Percentiles rank a stretch among this genome's conserved stretches.
These are phyloP conservation scores for Sebastes oblongus DNA, from an alignment of 2,797 vertebrate genomes.

Conservation along the genomic window DNA sequence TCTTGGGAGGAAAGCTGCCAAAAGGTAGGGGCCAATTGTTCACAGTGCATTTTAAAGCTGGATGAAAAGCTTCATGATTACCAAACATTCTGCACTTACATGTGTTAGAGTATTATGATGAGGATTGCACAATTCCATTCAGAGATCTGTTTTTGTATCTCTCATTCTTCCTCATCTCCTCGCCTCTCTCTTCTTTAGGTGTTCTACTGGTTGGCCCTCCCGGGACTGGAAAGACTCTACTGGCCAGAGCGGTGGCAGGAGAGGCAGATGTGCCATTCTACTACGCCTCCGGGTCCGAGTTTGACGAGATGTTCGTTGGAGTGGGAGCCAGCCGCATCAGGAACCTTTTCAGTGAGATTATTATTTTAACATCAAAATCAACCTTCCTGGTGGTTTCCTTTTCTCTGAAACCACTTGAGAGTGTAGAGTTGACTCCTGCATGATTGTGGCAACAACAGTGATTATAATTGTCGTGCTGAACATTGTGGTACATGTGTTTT, in stretches of 20 bases:
- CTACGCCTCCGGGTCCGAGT: conserved; percentile 97
- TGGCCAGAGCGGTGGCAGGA: conserved; percentile 96
- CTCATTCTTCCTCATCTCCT: background rate
- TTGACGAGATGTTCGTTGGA: conserved; percentile 99
- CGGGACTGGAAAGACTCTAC: conserved; percentile 96
- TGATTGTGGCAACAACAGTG: background rate
- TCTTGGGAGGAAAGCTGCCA: conserved; percentile 94
- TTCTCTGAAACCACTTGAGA: background rate
- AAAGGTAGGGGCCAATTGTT: conserved; percentile 85
- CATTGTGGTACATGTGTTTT: background rate
- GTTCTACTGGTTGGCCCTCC: conserved; percentile 95
- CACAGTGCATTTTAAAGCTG: background rate
- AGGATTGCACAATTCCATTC: background rate
- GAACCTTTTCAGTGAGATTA: conserved; percentile 90
- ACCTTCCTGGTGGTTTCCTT: background rate
- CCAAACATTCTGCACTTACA: too few species aligned
- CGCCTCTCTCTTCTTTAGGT: conserved; percentile 76
- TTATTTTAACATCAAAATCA: background rate
- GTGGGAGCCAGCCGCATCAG: conserved; percentile 98
- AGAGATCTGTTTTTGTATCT: background rate
- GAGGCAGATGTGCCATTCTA: conserved; percentile 98
- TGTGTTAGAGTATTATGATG: too few species aligned
- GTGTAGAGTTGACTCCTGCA: background rate
- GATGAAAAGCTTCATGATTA: too few species aligned
- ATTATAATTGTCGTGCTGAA: background rate